These are phyloP conservation scores for Globia sparganii DNA, from an alignment of 2,888 invertebrate genomes.

Conservation along the genomic window DNA sequence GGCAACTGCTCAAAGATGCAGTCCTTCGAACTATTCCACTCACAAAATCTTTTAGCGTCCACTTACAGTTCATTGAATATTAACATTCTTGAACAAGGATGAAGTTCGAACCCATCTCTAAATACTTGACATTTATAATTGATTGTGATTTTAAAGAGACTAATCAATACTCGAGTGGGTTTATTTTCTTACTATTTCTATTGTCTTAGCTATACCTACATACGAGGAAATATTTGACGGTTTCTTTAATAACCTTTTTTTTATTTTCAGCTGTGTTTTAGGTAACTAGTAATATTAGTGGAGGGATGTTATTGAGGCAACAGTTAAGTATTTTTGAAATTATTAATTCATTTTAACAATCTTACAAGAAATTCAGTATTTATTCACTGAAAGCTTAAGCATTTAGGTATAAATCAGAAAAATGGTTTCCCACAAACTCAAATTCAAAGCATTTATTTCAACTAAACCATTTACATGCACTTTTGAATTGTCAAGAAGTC, in stretches of 20 bases:
- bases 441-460: too few species aligned
- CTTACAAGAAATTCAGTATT: neutral
- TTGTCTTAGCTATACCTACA: neutral
- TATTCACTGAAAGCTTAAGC: neutral
- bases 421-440: neutral
- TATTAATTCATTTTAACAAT: neutral
- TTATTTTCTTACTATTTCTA: neutral
- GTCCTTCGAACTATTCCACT: conserved; percentile 14
- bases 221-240: neutral
- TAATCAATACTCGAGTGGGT: conserved; percentile 2
- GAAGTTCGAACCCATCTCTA: conserved; percentile 37
- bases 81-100: conserved; percentile 33
- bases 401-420: neutral
- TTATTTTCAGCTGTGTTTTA: neutral
- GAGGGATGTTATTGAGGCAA: neutral
- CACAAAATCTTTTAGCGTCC: conserved; percentile 29
- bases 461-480: too few species aligned
- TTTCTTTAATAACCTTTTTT: neutral
- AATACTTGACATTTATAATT: conserved; percentile 59
- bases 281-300: neutral
- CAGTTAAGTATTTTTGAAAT: neutral
- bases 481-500: too few species aligned
- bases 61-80: conserved; percentile 51
- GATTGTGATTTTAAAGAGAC: neutral
- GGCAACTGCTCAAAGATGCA: conserved; percentile 5